These are phyloP conservation scores for Tenthredo notha DNA, from an alignment of 2,888 invertebrate genomes.

Conservation along the genomic window DNA sequence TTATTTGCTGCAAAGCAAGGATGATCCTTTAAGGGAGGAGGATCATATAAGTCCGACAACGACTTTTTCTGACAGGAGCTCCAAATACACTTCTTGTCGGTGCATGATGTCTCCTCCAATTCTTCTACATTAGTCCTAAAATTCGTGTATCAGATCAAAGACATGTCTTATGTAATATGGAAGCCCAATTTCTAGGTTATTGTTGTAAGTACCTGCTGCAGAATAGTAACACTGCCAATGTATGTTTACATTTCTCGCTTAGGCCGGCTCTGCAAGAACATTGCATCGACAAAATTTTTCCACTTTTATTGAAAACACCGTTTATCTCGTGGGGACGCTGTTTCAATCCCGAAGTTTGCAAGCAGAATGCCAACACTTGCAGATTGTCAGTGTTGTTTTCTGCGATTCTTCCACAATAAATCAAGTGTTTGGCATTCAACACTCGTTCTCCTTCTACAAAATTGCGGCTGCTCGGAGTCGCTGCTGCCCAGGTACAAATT, in stretches of 20 bases:
- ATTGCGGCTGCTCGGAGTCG: not conserved
- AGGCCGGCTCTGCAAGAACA: conserved; percentile 50
- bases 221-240: conserved; percentile 57
- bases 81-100: conserved; percentile 56
- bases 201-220: conserved; percentile 48
- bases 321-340: not conserved
- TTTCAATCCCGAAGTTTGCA: not conserved
- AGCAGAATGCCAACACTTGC: not conserved
- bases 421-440: not conserved
- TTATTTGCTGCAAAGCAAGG: conserved; percentile 47
- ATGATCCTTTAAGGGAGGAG: conserved; percentile 46
- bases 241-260: conserved; percentile 59
- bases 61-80: conserved; percentile 50
- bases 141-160: conserved; percentile 7
- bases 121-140: conserved; percentile 29
- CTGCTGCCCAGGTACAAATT: not conserved
- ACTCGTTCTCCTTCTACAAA: not conserved
- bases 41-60: conserved; percentile 52
- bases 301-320: too few relatives aligned
- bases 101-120: conserved; percentile 53
- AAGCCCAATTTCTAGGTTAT: not conserved
- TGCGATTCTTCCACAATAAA: not conserved
- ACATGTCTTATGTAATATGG: not conserved
- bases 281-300: not conserved
- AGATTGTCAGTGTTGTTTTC: not conserved